Base-by-base conservation (phyloP, 2,888 invertebrate genomes). In the Agrypnus murinus region DNA sequence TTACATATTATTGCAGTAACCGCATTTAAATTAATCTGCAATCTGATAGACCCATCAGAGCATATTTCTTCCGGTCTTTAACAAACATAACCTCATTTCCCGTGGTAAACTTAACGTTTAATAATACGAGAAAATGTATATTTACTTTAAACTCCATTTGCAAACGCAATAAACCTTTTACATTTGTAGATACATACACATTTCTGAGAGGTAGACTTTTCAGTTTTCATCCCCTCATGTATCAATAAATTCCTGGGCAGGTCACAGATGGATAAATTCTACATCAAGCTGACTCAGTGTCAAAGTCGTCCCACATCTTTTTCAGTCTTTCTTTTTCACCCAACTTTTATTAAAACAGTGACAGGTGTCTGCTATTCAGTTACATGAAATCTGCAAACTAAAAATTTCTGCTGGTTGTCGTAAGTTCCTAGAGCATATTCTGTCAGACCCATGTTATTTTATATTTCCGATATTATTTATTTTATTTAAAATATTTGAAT, bases 251-350 rank as follows among this genome's bases (percentile, higher is more conserved):
- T 55, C 53, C 19, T 17, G 4, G 40, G 19, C 45, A 57, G 43
- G 45, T 65, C 45, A 19, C 65, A 57, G 65, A 65, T 65, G 65
- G 57, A 65, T 57, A 65, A 65, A 65, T 57, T 57, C 43, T 55
- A 36, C 57, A 65, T 57, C 43, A 25, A 14, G 25, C 32, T 12
- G 36, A 48, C 57, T 65, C 57, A 43, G 53, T 57, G 65, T 65
- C 65, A 65, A 57, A 65, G 57, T 19, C 64, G 55, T 43, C 65
- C 36, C 55, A 65, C 46, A 53, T 65, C 57, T 57, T 45, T 32
- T 57, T 55, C 57, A n/a, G 43, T 34, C 65, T 32, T 45, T 38
- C 31, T n/a, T 57, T 31, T 43, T 4, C 40, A 45, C 40, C 40
- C 34, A 65, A 57, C 43, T 65, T 65, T 65, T 65, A 65, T 65